Evolutionary conservation across 2,888 invertebrate genomes (phyloP), one percentile per base, ranked within the genome.

Genomic region (Pardosa pseudoannulata): DNA sequence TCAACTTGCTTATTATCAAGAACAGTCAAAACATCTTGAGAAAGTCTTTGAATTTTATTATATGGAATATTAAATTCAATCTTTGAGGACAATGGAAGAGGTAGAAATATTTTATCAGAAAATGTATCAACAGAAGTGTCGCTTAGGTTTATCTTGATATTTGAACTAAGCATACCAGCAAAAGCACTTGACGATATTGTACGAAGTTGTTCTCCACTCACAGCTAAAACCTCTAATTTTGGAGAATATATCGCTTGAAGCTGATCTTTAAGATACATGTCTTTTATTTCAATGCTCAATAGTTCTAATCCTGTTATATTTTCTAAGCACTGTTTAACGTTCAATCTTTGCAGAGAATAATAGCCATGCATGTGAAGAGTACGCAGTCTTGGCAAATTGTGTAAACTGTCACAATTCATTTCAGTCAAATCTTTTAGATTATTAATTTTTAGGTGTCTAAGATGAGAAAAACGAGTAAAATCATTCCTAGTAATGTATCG

Each of bases 231-330:
- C 89, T 94, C 94, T 0, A 97, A 92, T 6, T 96, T 93, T 0
- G 97, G 96, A 92, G 96, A 96, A 89, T 95, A 93, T 56, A 94
- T 93, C 0, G 96, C 94, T 89, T 95, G 95, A 56, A 97, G 92
- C 90, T 97, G 96, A 73, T 90, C 90, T 32, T 95, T 64, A 74
- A 96, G 94, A 5, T 94, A 94, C 0, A 95, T 93, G 89, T 97
- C 97, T 91, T 97, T 97, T 0, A 97, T 94, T 92, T 97, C 97
- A 75, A 97, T 94, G 88, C 96, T 96, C 13, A 97, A 92, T 89
- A 92, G 93, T 91, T 96, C 95, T 62, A 97, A 91, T 0, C 82
- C 72, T 23, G 95, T 94, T 0, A 94, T 93, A 90, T 94, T 93
- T 89, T 95, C 94, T n/a, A 97, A 92, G 36, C 97, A 94, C 0